A percentile compares a stretch with the other conserved stretches of the same genome.
These are phyloP conservation scores for Peucedramus taeniatus DNA, from an alignment of 2,113 vertebrate genomes.

Conservation along the genomic window DNA sequence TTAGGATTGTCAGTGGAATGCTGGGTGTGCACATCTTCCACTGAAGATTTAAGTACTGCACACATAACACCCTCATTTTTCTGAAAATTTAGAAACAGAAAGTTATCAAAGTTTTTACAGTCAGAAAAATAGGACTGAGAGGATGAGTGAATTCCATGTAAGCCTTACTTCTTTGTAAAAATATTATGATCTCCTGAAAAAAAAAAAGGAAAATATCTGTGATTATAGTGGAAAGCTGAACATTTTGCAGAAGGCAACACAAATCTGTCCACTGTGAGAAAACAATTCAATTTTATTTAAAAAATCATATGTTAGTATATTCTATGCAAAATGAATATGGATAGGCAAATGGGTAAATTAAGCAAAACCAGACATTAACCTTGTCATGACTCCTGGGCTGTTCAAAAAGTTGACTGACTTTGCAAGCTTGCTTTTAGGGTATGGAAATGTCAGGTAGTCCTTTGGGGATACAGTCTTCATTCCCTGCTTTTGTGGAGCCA, in stretches of 20 bases:
- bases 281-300: background rate
- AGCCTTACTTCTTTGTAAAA: background rate
- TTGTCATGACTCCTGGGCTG: background rate
- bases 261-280: background rate
- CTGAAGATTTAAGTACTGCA: background rate
- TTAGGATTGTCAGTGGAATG: background rate
- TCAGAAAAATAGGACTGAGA: background rate
- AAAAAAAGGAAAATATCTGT: background rate
- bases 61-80: background rate
- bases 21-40: background rate
- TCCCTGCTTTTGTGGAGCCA: background rate
- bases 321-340: background rate
- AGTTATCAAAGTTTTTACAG: background rate
- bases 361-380: background rate
- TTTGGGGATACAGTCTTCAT: background rate
- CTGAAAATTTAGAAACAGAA: background rate
- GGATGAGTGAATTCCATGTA: background rate
- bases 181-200: background rate
- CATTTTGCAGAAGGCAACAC: background rate
- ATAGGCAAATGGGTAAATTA: background rate
- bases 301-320: background rate
- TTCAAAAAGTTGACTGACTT: background rate
- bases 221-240: background rate
- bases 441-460: background rate
- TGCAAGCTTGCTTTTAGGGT: background rate